These are phyloP conservation scores for Hypomesus transpacificus DNA, from an alignment of 2,113 vertebrate species.

Conservation along the genomic window DNA sequence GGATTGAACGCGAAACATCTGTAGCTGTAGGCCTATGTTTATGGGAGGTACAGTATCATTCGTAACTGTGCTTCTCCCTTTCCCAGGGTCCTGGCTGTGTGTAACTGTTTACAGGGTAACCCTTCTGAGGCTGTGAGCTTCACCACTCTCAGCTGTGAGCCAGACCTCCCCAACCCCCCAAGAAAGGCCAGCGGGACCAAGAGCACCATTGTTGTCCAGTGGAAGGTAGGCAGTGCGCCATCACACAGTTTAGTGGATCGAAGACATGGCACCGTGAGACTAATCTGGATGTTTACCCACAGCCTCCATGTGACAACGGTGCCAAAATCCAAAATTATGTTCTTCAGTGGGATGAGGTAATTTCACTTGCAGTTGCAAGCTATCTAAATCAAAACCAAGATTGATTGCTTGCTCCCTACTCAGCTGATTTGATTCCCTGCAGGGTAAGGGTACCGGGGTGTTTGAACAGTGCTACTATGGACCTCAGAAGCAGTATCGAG, in stretches of 20 bases:
- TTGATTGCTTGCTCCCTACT: not conserved
- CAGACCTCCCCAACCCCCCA: conserved; percentile 84
- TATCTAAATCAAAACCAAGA: too few relatives aligned
- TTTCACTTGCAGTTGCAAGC: too few relatives aligned
- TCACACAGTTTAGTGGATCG: too few relatives aligned
- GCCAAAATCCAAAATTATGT: conserved; percentile 94
- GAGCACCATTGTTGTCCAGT: conserved; percentile 87
- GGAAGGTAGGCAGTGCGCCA: conserved; percentile 77
- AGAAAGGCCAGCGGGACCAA: conserved; percentile 91
- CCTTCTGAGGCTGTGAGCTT: conserved; percentile 88
- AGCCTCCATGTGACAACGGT: conserved; percentile 95
- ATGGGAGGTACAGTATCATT: too few relatives aligned
- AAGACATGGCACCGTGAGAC: not conserved
- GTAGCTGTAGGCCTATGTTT: too few relatives aligned
- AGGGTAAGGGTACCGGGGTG: conserved; percentile 87
- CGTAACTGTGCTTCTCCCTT: not conserved
- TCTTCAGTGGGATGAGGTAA: conserved; percentile 96
- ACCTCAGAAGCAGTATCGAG: conserved; percentile 89
- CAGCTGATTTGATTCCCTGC: conserved; percentile 25
- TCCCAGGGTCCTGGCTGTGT: conserved; percentile 83
- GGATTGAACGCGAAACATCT: too few relatives aligned
- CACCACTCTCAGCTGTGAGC: conserved; percentile 89
- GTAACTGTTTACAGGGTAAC: conserved; percentile 81
- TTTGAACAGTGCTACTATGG: conserved; percentile 93
- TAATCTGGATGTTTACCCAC: conserved; percentile 37